A percentile compares a stretch with the other conserved stretches of the same genome.
Conservation (phyloP, 2,888 invertebrate species). For the Athalia rosae region DNA sequence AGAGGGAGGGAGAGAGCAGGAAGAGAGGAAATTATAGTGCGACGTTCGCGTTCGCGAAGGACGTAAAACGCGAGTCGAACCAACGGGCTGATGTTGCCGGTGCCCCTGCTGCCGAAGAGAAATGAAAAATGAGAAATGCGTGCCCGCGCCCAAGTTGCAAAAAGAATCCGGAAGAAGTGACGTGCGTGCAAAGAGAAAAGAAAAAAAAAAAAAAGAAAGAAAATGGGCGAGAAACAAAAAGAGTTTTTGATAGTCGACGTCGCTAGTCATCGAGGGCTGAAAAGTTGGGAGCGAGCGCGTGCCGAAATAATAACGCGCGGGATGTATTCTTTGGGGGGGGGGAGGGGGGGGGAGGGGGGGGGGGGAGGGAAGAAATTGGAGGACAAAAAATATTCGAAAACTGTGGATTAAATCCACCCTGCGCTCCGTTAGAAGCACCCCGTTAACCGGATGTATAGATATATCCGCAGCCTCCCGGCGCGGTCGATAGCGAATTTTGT, state of each 20-base stretch:
- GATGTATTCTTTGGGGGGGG: too few species aligned
- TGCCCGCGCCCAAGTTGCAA: neutral
- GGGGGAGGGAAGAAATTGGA: too few species aligned
- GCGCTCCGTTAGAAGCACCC: too few species aligned
- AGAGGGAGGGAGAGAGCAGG: slow-evolving; percentile 17
- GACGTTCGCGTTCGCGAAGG: slow-evolving; percentile 7
- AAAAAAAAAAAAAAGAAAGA: neutral
- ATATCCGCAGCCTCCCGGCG: too few species aligned
- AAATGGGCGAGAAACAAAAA: neutral
- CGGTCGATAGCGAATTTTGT: slow-evolving; percentile 20
- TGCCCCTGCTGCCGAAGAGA: slow-evolving; percentile 22
- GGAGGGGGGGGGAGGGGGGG: too few species aligned
- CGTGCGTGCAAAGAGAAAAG: slow-evolving; percentile 6
- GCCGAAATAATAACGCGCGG: too few species aligned
- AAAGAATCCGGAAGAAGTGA: neutral
- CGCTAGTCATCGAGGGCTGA: too few species aligned
- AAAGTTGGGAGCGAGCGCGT: too few species aligned
- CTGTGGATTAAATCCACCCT: neutral
- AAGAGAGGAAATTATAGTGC: slow-evolving; percentile 15
- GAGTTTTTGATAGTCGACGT: neutral
- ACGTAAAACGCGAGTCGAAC: neutral
- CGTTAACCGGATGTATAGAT: too few species aligned
- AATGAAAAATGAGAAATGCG: slow-evolving; percentile 21
- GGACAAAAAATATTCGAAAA: too few species aligned
- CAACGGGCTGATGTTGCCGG: neutral